Percentiles rank a stretch among this genome's conserved stretches.
These are phyloP conservation scores for Trichopoda pennipes DNA, from an alignment of 2,888 invertebrate genomes.

Conservation along the genomic window DNA sequence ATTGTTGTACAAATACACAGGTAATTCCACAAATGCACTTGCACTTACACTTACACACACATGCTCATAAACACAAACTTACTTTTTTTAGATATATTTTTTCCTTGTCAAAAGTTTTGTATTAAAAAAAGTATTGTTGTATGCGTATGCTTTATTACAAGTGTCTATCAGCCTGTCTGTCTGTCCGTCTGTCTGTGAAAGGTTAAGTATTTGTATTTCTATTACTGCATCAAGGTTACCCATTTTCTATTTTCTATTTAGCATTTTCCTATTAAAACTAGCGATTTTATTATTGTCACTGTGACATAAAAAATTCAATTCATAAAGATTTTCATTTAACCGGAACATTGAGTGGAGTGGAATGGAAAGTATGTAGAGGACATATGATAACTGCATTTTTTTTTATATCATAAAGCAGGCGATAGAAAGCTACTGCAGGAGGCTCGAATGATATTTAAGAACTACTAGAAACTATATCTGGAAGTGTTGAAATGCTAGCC, in stretches of 20 bases:
- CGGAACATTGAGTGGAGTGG: no score
- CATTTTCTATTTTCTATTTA: constrained; percentile 1
- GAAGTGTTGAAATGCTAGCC: no score
- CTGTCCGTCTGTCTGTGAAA: constrained; percentile 20
- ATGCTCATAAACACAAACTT: not conserved
- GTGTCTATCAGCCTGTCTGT: constrained; percentile 43
- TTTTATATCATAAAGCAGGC: no score
- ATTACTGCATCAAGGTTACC: constrained; percentile 24
- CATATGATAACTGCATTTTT: no score
- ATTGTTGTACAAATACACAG: constrained; percentile 26
- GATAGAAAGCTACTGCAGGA: no score
- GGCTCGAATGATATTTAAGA: no score
- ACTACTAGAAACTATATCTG: no score
- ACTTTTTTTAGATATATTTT: not conserved
- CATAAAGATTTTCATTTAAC: no score
- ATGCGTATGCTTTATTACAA: constrained; percentile 11
- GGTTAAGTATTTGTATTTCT: not conserved
- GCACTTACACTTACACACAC: no score
- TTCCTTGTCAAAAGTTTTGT: constrained; percentile 11
- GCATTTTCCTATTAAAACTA: not conserved
- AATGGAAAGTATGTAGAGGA: no score
- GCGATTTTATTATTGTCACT: not conserved
- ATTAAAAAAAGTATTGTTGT: no score
- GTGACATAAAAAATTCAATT: no score
- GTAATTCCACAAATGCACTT: constrained; percentile 9